Evolutionary conservation across 2,888 invertebrate genomes (phyloP).

Genomic region (Diarsia brunnea): DNA sequence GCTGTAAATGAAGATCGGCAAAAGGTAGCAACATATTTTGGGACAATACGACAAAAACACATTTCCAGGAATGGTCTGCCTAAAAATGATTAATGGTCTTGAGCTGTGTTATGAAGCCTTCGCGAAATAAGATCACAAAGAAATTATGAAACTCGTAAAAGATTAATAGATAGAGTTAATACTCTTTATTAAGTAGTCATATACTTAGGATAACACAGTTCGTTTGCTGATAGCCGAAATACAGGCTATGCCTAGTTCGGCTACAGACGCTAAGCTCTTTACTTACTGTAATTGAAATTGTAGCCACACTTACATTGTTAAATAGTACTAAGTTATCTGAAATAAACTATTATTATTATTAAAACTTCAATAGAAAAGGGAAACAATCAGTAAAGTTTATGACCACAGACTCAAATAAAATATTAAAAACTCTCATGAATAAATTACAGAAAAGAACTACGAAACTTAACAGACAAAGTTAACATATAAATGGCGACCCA

Average conservation of each 20-base stretch:
- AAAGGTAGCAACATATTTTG: background rate
- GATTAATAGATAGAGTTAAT: background rate
- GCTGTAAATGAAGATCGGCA: background rate
- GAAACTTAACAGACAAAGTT: slow-evolving; percentile 57
- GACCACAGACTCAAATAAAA: background rate
- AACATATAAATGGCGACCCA: slow-evolving; percentile 37
- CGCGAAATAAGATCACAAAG: background rate
- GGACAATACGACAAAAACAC: background rate
- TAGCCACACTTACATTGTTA: no score
- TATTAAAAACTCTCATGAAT: slow-evolving; percentile 16
- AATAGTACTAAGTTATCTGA: no score
- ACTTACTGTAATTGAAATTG: no score
- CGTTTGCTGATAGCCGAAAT: no score
- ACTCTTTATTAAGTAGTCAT: background rate
- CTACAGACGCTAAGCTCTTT: no score
- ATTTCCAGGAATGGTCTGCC: no score
- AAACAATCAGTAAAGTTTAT: background rate
- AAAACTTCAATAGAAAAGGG: no score
- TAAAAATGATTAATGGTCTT: background rate
- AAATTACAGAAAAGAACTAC: slow-evolving; percentile 22
- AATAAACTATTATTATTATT: no score
- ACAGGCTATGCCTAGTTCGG: no score
- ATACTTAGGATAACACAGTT: no score
- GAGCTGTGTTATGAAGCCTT: background rate
- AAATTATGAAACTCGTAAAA: background rate